Percentiles rank a stretch among this genome's conserved stretches.
These are phyloP conservation scores for Drosophila subobscura DNA, from an alignment of 1,140 invertebrate species.

Conservation along the genomic window DNA sequence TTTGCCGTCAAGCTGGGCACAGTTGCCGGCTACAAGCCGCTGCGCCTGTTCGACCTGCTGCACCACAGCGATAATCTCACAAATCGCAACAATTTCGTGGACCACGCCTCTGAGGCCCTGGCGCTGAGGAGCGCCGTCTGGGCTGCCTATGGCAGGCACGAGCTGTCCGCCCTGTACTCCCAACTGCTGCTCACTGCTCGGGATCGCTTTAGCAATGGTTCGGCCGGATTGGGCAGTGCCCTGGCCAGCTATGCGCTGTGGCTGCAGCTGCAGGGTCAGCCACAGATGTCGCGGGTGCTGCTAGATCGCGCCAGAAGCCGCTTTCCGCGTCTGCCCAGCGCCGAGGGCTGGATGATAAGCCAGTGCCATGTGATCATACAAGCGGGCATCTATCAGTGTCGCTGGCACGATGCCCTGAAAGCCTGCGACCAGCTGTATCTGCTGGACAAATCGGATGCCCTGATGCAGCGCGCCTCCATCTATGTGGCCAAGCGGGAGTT, in stretches of 20 bases:
- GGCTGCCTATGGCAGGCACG: constrained; percentile 93
- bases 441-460: constrained; percentile 88
- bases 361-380: constrained; percentile 87
- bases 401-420: constrained; percentile 90
- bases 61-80: constrained; percentile 93
- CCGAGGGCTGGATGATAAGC: constrained; percentile 88
- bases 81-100: constrained; percentile 92
- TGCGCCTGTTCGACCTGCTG: constrained; percentile 88
- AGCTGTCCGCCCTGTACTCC: constrained; percentile 90
- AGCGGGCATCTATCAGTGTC: constrained; percentile 86
- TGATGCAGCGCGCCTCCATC: constrained; percentile 87
- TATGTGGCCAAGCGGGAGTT: constrained; percentile 88
- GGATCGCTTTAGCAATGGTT: constrained; percentile 86
- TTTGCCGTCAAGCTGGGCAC: constrained; percentile 85
- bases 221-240: constrained; percentile 88
- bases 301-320: constrained; percentile 86
- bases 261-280: constrained; percentile 87
- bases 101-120: constrained; percentile 90
- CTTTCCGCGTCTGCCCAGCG: constrained; percentile 87
- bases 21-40: constrained; percentile 72
- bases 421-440: constrained; percentile 89
- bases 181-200: constrained; percentile 88
- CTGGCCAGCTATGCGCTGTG: constrained; percentile 88
- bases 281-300: constrained; percentile 85
- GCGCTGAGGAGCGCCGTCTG: constrained; percentile 93